Evolutionary conservation across 2,113 vertebrate genomes (phyloP).

Genomic region (Addax nasomaculatus): DNA sequence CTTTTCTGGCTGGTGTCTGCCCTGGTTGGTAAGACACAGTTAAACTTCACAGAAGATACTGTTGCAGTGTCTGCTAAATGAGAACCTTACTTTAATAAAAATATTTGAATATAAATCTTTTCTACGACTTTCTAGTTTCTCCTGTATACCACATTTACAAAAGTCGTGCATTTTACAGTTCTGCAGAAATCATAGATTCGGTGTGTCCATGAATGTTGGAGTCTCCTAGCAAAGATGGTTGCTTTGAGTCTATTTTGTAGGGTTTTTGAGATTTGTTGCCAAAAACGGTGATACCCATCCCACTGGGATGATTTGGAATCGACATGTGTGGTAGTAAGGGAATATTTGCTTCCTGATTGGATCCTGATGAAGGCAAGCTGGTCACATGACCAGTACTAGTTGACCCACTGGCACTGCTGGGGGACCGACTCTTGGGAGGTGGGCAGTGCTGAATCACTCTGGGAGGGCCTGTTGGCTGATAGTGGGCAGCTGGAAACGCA

Average conservation of each 20-base stretch:
- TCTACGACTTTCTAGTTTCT: slow-evolving; percentile 75
- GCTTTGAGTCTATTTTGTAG: slow-evolving; percentile 90
- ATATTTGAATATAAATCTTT: slow-evolving; percentile 88
- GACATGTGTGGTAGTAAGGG: slow-evolving; percentile 94
- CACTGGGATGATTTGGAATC: slow-evolving; percentile 85
- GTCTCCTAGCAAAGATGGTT: slow-evolving; percentile 89
- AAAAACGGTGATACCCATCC: slow-evolving; percentile 85
- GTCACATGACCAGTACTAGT: slow-evolving; percentile 98
- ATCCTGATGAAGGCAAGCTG: slow-evolving; percentile 94
- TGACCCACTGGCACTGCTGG: slow-evolving; percentile 97
- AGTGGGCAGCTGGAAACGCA: slow-evolving; percentile 94
- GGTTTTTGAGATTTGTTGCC: slow-evolving; percentile 91
- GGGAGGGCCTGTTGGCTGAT: slow-evolving; percentile 83
- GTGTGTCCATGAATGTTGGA: slow-evolving; percentile 89
- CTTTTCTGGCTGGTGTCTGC: slow-evolving; percentile 58
- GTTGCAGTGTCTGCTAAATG: slow-evolving; percentile 75
- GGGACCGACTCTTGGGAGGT: slow-evolving; percentile 96
- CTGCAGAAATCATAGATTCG: slow-evolving; percentile 93
- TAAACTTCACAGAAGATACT: slow-evolving; percentile 86
- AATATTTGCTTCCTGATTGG: slow-evolving; percentile 97
- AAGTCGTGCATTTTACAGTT: slow-evolving; percentile 84
- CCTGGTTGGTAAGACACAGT: slow-evolving; percentile 72
- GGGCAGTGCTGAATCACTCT: slow-evolving; percentile 95
- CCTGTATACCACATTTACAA: slow-evolving; percentile 81
- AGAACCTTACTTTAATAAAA: slow-evolving; percentile 81